Evolutionary conservation across 2,113 vertebrate genomes (phyloP).

Genomic region (Phaethon lepturus): DNA sequence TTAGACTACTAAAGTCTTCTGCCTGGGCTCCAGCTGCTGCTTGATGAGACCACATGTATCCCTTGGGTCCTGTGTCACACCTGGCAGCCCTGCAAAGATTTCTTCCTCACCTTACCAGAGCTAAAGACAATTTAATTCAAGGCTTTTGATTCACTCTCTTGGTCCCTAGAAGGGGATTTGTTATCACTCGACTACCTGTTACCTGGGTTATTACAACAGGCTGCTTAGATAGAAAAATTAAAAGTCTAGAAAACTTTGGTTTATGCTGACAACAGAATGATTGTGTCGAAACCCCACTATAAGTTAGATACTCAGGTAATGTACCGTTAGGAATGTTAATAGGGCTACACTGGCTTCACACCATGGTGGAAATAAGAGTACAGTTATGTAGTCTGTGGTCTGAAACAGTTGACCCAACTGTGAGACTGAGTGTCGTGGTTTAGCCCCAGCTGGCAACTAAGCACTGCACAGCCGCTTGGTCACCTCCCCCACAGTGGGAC

Average conservation of each 20-base stretch:
- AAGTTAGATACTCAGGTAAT: not conserved
- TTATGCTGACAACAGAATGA: not conserved
- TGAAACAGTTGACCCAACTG: not conserved
- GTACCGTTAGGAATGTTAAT: not conserved
- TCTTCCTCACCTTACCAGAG: not conserved
- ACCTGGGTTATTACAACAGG: not conserved
- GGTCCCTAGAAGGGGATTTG: not conserved
- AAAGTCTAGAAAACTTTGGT: not conserved
- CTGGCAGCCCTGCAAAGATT: not conserved
- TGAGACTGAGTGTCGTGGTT: not conserved
- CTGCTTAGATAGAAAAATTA: not conserved
- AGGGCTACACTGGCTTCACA: not conserved
- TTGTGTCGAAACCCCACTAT: not conserved
- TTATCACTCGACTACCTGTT: not conserved
- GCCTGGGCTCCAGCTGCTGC: not conserved
- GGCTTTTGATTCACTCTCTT: not conserved
- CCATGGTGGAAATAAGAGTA: not conserved
- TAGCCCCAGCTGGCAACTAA: too few relatives aligned
- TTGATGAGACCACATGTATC: not conserved
- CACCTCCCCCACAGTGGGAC: too few relatives aligned
- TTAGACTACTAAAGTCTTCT: not conserved
- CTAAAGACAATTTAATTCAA: not conserved
- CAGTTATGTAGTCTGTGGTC: not conserved
- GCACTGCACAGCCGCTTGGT: too few relatives aligned
- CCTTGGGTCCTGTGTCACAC: not conserved